Evolutionary conservation across 2,888 invertebrate species (phyloP).

Genomic region (Eucera pruinosa): DNA sequence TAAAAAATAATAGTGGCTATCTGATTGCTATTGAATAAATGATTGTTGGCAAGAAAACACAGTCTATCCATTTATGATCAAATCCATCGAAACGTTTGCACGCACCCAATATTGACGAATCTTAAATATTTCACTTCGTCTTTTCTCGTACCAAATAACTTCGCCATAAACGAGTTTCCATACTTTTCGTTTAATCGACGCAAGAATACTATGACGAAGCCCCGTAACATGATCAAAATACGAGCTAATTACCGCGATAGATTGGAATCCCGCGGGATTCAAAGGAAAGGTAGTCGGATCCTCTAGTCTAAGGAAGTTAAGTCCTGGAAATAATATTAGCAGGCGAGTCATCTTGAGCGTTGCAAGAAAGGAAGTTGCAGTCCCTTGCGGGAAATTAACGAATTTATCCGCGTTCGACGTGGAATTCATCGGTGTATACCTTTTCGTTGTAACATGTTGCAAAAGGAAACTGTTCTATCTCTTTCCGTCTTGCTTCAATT

Average conservation of each 20-base stretch:
- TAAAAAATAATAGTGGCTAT: no score
- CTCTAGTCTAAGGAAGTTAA: constrained; percentile 16
- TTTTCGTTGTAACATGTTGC: constrained; percentile 60
- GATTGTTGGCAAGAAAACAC: no score
- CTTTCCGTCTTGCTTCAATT: background rate
- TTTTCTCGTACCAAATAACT: no score
- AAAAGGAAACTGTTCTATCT: constrained; percentile 10
- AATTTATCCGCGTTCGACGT: constrained; percentile 50
- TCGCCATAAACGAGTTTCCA: background rate
- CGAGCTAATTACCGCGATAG: constrained; percentile 22
- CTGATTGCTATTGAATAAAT: no score
- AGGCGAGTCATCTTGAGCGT: background rate
- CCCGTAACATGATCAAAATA: constrained; percentile 2
- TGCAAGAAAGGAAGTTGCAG: background rate
- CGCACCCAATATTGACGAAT: no score
- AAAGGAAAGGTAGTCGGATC: constrained; percentile 26
- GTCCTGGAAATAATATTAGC: constrained; percentile 33
- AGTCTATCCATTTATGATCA: no score
- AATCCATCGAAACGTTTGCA: no score
- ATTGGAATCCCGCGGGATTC: constrained; percentile 28
- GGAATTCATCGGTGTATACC: constrained; percentile 33
- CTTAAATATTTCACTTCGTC: no score
- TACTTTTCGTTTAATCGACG: no score
- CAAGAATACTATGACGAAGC: background rate
- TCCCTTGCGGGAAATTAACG: constrained; percentile 55